phyloP scores from a whole-genome alignment of 35 echinoderm and acorn worm species.

The Heliocidaris tuberculata region DNA sequence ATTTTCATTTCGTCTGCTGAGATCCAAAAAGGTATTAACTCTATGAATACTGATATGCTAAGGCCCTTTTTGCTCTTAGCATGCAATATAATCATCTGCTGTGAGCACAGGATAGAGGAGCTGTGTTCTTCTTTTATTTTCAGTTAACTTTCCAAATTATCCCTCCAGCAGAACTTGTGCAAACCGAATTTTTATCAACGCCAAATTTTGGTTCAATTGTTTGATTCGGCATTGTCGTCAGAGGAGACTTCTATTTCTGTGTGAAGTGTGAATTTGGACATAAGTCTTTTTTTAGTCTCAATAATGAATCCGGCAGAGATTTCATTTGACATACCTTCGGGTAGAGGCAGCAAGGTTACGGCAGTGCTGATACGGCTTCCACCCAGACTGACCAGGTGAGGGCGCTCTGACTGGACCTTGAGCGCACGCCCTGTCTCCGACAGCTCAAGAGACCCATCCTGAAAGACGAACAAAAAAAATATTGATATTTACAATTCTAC shows the following conservation, averaged over 20 bases:
- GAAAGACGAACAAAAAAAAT: not conserved
- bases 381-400: conserved; percentile 95
- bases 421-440: conserved; percentile 91
- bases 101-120: no score
- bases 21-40: not conserved
- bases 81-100: no score
- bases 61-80: not conserved
- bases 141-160: no score
- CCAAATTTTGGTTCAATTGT: no score
- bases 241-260: no score
- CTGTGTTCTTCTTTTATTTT: no score
- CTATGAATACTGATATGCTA: not conserved
- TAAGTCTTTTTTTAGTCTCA: no score
- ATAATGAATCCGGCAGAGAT: no score
- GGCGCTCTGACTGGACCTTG: conserved; percentile 96
- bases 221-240: no score
- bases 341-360: conserved; percentile 81
- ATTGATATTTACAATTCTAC: not conserved
- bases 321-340: conserved; percentile 69
- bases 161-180: no score
- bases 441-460: conserved; percentile 92
- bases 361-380: conserved; percentile 96
- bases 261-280: no score
- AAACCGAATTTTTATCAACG: no score
- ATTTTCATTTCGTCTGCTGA: not conserved